These are phyloP conservation scores for Chlorocebus sabaeus DNA, from an alignment of 2,113 vertebrate genomes.

Conservation along the genomic window DNA sequence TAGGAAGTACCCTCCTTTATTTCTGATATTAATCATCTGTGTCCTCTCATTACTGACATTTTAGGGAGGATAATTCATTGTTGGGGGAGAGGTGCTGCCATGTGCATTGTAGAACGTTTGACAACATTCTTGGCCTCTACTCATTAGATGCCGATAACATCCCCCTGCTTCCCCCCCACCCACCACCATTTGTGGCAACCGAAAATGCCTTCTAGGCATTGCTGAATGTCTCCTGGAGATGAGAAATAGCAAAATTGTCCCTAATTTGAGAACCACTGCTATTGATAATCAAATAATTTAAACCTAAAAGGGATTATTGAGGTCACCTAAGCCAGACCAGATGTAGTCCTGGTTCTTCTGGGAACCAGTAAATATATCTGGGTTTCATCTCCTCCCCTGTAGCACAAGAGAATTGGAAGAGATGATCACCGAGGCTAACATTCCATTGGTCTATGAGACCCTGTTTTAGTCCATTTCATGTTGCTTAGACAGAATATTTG, in stretches of 20 bases:
- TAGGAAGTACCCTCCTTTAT: neutral
- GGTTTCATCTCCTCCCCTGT: neutral
- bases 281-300: neutral
- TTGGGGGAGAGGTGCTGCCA: neutral
- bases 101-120: neutral
- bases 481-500: neutral
- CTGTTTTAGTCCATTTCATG: neutral
- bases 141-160: neutral
- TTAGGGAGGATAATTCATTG: neutral
- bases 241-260: neutral
- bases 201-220: neutral
- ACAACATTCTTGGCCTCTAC: neutral
- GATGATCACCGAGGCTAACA: neutral
- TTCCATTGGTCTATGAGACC: neutral
- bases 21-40: neutral
- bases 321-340: neutral
- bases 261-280: neutral
- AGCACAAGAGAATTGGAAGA: neutral
- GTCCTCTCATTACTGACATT: neutral
- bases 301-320: neutral
- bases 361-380: neutral
- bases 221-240: neutral
- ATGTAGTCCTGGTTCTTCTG: neutral
- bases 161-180: accelerated
- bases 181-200: neutral